A percentile compares a stretch with the other conserved stretches of the same genome.
phyloP scores from a whole-genome alignment of 2,113 vertebrate genomes.

The Gavia stellata region DNA sequence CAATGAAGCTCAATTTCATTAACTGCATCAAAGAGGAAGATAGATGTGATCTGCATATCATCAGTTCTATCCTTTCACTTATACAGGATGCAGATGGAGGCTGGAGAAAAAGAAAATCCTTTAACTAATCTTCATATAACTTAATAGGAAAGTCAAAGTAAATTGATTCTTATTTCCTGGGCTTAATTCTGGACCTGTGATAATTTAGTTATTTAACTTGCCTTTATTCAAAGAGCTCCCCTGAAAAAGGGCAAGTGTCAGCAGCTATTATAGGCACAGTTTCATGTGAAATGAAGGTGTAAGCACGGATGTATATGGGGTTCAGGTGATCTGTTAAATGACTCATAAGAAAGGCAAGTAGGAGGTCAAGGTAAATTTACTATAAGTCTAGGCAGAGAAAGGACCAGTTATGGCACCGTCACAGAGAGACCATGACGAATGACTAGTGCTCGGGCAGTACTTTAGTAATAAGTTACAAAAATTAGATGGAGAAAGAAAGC shows the following conservation, averaged over 20 bases:
- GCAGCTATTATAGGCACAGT: background rate
- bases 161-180: background rate
- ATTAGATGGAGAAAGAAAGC: background rate
- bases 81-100: background rate
- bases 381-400: background rate
- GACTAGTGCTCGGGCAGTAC: background rate
- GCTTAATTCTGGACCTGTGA: background rate
- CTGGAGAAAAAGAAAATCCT: background rate
- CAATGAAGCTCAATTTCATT: slow-evolving; percentile 1
- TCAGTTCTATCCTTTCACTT: background rate
- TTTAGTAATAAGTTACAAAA: background rate
- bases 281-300: background rate
- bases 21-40: background rate
- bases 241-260: background rate
- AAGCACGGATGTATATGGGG: background rate
- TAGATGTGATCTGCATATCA: background rate
- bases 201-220: background rate
- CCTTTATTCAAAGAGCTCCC: background rate
- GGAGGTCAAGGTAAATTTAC: background rate
- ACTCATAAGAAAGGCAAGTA: background rate
- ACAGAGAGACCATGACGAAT: background rate
- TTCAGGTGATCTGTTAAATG: background rate
- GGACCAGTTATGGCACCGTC: background rate
- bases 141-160: slow-evolving; percentile 4
- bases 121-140: background rate